These are phyloP conservation scores for Fragum fragum DNA, from an alignment of 2,888 invertebrate species.

Conservation along the genomic window DNA sequence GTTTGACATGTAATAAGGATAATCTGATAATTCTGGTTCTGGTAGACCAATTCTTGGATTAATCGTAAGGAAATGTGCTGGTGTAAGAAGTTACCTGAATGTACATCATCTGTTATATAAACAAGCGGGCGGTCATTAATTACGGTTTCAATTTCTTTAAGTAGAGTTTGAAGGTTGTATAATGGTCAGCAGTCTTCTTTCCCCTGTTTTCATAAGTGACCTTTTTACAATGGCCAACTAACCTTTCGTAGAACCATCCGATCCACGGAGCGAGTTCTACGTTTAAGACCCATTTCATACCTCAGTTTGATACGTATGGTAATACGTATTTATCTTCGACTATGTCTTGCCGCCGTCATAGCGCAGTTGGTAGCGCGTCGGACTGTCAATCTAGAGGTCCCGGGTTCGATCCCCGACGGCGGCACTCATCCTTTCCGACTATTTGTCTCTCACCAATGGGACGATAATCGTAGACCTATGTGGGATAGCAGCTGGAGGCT, in stretches of 20 bases:
- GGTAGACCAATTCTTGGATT: too few relatives aligned
- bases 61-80: too few relatives aligned
- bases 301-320: slow-evolving; percentile 11
- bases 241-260: slow-evolving; percentile 40
- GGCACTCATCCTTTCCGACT: too few relatives aligned
- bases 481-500: too few relatives aligned
- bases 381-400: too few relatives aligned
- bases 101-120: background rate
- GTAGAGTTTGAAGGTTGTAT: slow-evolving; percentile 12
- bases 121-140: slow-evolving; percentile 12
- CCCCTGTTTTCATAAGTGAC: background rate
- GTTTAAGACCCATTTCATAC: slow-evolving; percentile 39
- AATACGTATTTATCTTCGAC: slow-evolving; percentile 28
- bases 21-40: too few relatives aligned
- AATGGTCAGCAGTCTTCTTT: slow-evolving; percentile 2
- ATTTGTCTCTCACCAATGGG: too few relatives aligned
- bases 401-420: too few relatives aligned
- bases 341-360: background rate
- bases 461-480: too few relatives aligned
- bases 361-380: too few relatives aligned
- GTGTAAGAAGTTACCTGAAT: background rate
- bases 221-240: too few relatives aligned
- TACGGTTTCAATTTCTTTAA: slow-evolving; percentile 21
- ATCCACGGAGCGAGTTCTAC: slow-evolving; percentile 24
- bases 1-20: background rate